Evolutionary conservation across 1,140 invertebrate genomes (phyloP), one percentile per base, ranked within the genome.

Genomic region (Penaeus vannamei): DNA sequence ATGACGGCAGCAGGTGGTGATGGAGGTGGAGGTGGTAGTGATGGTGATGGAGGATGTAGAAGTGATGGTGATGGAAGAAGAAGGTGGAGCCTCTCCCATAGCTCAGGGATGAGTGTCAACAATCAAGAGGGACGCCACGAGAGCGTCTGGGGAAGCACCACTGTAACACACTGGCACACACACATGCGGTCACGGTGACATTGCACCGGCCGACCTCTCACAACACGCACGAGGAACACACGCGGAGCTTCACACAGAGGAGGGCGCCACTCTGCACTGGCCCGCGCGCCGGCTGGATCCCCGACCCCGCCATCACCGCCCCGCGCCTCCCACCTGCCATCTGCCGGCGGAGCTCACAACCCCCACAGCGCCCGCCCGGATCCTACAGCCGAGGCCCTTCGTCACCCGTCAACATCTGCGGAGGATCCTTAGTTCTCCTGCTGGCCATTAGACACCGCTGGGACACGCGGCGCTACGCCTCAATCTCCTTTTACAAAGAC

Each of bases 201-300:
- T 87, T 79, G 86, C 69, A 87, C 32, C 32, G 62, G 77, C 79
- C 86, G 86, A 32, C 79, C 86, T 81, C 86, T 87, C 86, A 87
- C 86, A 83, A 23, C 84, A 85, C 86, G 62, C 79, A 82, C 85
- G 76, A 87, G 61, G 77, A 46, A 87, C 79, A 87, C 85, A 62
- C 86, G 80, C 86, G 79, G 77, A 83, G 86, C 42, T 87, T 59
- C 79, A 87, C 86, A 87, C 86, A 87, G 80, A n/a, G 61, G 80
- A 87, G 86, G 80, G 79, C 61, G 86, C 86, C 36, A 87, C 86
- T 87, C 86, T 69, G 86, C 60, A 87, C 86, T 87, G 86, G 62
- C 53, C 53, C 53, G 53, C 53, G 53, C 60, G 76, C 86, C 80
- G 59, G 86, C 79, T 83, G 60, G 61, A 82, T 32, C 62, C 60